Base-by-base conservation (phyloP, 2,113 vertebrate genomes). In the Diphyllodes magnificus region DNA sequence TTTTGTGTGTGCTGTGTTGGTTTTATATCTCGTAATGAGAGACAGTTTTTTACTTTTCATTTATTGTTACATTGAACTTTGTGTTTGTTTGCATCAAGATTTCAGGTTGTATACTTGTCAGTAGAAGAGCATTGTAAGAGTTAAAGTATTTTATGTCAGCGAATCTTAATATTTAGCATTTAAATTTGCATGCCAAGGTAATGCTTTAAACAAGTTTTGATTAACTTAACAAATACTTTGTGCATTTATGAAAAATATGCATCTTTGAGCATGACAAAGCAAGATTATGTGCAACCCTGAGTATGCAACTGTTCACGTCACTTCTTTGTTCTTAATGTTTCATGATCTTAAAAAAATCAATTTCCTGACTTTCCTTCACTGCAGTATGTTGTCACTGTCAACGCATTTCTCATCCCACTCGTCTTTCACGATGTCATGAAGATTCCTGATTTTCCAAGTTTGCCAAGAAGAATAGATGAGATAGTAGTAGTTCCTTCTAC, bases 221-320 rank as follows among this genome's bases (percentile, higher is more conserved):
- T 77, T 69, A 59, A 69, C 16, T 51, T 64, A 42, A 3, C 20
- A 42, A 88, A 49, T 61, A n/a, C 59, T 42, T 47, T 5, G 2
- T 61, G 44, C 30, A 12, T 47, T 65, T 70, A 30, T 12, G 20
- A 91, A 78, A 95, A 88, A 56, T 50, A 20, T 0, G 15, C 0
- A 0, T 57, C 86, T 96, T 73, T 71, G 89, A 93, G 47, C 57
- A 72, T 95, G 96, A 95, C 94, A 78, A 86, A 88, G 83, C 89
- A 96, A 56, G 76, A 63, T 86, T 31, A 28, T 64, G 1, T 35
- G 44, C 44, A 66, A 2, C 45, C 16, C 56, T 63, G 33, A n/a
- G 35, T 64, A 11, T 47, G 23, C 69, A 76, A 17, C n/a, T 84
- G 39, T 84, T 79, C 33, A 37, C 20, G 0, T 92, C 86, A 92